Evolutionary conservation across 2,113 vertebrate genomes (phyloP).

Genomic region (Lynx canadensis): DNA sequence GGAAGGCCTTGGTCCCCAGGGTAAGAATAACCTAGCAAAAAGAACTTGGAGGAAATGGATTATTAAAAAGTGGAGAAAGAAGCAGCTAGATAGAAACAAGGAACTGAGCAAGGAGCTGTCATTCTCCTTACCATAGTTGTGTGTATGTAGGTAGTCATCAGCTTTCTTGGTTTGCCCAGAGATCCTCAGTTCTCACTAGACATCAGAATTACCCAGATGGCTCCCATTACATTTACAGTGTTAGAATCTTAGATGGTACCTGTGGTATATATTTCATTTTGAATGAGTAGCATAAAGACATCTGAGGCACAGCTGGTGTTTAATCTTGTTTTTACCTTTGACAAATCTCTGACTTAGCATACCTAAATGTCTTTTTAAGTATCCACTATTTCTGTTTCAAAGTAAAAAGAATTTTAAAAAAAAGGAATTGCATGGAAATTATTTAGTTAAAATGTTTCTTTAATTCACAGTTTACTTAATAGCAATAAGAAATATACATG

Average conservation of each 20-base stretch:
- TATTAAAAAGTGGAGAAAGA: not conserved
- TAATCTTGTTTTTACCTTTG: not conserved
- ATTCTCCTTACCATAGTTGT: not conserved
- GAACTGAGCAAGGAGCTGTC: not conserved
- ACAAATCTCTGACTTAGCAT: not conserved
- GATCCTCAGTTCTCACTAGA: not conserved
- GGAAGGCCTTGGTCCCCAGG: not conserved
- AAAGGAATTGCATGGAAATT: not conserved
- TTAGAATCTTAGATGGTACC: not conserved
- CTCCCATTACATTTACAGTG: not conserved
- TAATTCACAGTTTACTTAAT: not conserved
- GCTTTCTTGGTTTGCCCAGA: not conserved
- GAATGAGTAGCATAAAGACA: not conserved
- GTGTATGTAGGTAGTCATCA: not conserved
- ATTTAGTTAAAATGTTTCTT: not conserved
- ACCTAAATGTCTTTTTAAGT: not conserved
- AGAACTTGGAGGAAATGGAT: not conserved
- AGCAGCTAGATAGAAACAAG: not conserved
- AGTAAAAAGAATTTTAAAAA: not conserved
- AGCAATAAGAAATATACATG: not conserved
- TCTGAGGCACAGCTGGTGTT: not conserved
- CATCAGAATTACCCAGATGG: not conserved
- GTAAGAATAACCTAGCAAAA: not conserved
- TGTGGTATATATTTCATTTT: not conserved
- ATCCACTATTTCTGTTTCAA: not conserved